Evolutionary conservation across 2,888 invertebrate species (phyloP).

Genomic region (Dryocosmus kuriphilus): DNA sequence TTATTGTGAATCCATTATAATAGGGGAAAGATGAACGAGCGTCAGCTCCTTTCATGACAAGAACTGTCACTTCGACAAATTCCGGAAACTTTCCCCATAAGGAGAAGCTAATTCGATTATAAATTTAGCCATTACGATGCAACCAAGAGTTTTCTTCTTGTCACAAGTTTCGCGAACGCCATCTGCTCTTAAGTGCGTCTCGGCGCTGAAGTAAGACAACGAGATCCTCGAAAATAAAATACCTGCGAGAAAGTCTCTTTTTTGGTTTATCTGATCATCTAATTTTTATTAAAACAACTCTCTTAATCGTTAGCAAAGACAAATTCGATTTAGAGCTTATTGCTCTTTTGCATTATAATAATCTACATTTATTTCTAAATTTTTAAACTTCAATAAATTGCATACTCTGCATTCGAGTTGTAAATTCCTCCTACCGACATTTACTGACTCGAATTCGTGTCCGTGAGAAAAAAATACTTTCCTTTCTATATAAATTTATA

Average conservation of each 20-base stretch:
- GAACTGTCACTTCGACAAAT: constrained; percentile 48
- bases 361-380: too few species aligned
- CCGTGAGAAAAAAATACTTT: too few species aligned
- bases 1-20: not conserved
- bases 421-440: too few species aligned
- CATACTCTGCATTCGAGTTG: too few species aligned
- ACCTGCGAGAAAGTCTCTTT: constrained; percentile 47
- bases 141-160: constrained; percentile 43
- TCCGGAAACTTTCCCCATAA: constrained; percentile 53
- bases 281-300: not conserved
- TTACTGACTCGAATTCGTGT: too few species aligned
- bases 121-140: constrained; percentile 56
- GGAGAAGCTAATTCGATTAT: constrained; percentile 61
- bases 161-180: constrained; percentile 52
- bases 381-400: too few species aligned
- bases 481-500: not conserved
- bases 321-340: too few species aligned
- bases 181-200: constrained; percentile 56
- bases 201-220: constrained; percentile 49
- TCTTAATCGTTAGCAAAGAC: too few species aligned
- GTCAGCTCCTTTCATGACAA: not conserved
- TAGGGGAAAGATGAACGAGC: not conserved
- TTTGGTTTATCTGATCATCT: constrained; percentile 39
- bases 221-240: constrained; percentile 51
- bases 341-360: too few species aligned